These are phyloP conservation scores for Heloderma charlesbogerti DNA, from an alignment of 2,113 vertebrate species.

Conservation along the genomic window DNA sequence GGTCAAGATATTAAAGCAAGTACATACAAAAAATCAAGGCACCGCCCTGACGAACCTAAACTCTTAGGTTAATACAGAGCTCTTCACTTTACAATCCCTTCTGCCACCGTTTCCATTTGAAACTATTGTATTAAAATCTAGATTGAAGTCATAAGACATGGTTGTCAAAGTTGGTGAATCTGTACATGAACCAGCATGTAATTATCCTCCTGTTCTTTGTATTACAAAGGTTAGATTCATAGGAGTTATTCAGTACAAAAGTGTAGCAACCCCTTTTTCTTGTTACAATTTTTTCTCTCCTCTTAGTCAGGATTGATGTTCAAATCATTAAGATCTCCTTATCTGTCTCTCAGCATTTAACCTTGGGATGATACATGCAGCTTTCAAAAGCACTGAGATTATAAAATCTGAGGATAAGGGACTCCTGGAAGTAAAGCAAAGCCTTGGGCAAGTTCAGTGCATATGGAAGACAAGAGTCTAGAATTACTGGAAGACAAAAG, in stretches of 20 bases:
- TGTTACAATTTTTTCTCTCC: neutral
- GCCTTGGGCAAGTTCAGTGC: neutral
- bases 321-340: slow-evolving; percentile 9
- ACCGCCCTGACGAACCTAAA: neutral
- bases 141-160: neutral
- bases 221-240: neutral
- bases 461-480: neutral
- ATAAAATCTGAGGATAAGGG: neutral
- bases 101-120: neutral
- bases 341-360: neutral
- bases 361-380: neutral
- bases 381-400: neutral
- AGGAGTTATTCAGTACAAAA: slow-evolving; percentile 5
- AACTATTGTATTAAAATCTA: slow-evolving; percentile 9
- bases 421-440: neutral
- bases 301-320: slow-evolving; percentile 3
- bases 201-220: slow-evolving; percentile 2
- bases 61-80: neutral
- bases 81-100: neutral
- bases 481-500: neutral
- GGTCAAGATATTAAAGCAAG: neutral
- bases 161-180: neutral
- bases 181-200: slow-evolving; percentile 10
- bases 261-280: neutral
- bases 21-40: neutral